Evolutionary conservation across 2,797 vertebrate species (phyloP).

Genomic region (Phoeniculus purpureus): DNA sequence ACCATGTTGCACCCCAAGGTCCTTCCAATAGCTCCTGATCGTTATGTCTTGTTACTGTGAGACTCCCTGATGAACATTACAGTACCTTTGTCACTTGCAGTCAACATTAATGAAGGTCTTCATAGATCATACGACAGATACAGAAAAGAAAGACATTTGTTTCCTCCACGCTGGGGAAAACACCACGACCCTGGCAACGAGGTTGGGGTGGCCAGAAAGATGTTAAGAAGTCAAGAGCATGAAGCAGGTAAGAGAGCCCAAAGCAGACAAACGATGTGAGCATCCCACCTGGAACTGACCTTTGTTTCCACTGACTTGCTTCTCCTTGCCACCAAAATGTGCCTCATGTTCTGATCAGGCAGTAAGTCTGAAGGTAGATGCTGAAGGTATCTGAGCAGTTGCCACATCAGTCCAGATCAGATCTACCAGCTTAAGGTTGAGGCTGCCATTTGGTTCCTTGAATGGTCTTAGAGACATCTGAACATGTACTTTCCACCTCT

Average conservation of each 20-base stretch:
- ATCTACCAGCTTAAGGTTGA: neutral
- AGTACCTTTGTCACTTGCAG: neutral
- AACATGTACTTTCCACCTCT: slow-evolving; percentile 23
- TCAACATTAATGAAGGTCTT: neutral
- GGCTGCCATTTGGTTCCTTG: neutral
- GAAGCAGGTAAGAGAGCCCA: neutral
- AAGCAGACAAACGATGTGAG: neutral
- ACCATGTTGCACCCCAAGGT: neutral
- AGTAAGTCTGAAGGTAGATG: rapidly evolving
- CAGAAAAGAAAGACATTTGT: neutral
- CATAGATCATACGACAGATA: neutral
- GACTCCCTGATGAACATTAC: neutral
- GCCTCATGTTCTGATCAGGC: neutral
- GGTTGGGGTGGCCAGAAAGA: neutral
- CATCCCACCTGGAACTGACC: neutral
- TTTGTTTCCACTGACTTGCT: neutral
- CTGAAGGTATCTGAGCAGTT: neutral
- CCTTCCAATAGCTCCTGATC: neutral
- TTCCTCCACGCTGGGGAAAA: neutral
- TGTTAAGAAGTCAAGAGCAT: neutral
- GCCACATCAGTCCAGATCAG: neutral
- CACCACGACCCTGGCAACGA: too few relatives aligned
- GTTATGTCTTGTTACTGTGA: neutral
- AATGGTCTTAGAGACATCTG: neutral
- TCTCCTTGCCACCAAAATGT: neutral